Evolutionary conservation across 2,797 vertebrate genomes (phyloP), one percentile per base, ranked within the genome.

Genomic region (Hybognathus amarus): DNA sequence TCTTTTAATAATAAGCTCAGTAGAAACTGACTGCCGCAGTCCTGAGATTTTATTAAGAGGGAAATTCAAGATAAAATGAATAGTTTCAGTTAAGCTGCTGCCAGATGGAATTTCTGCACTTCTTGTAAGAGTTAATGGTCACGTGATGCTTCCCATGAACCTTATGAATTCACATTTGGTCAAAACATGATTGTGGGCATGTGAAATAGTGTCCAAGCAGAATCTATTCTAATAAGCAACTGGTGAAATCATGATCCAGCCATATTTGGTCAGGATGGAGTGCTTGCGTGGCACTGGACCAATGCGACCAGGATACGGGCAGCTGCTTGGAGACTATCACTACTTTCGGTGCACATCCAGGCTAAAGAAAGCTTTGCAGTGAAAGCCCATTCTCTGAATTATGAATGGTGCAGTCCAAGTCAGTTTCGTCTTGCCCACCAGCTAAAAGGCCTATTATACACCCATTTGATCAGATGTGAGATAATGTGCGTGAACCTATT

Each of bases 261-360:
- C 79, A 81, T 30, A 75, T 88, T 83, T 87, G 47, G 89, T 77
- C 38, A 77, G 67, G 47, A 84, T 71, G n/a, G 42, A 56, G 54
- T 24, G 59, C 38, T 67, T 67, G 33, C 4, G 22, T 73, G 67
- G 66, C 63, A 70, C 54, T 20, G 56, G 45, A 40, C 30, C 63
- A 83, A 66, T 38, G 64, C 17, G n/a, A n/a, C 24, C 24, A 13
- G 27, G 85, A 86, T 84, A 89, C 77, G 86, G 90, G 89, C 88
- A 91, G 89, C 90, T 91, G 90, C 84, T 69, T 68, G 85, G 82
- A 77, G 87, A 89, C 88, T 90, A 88, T 87, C 79, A 77, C 71
- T 84, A 81, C 73, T 87, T 74, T 85, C 85, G 83, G 85, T 88
- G 83, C 86, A 76, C 77, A 86, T 85, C 87, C 89, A 90, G 84